phyloP scores from a whole-genome alignment of 2,888 invertebrate species.

The Anorthoa munda region DNA sequence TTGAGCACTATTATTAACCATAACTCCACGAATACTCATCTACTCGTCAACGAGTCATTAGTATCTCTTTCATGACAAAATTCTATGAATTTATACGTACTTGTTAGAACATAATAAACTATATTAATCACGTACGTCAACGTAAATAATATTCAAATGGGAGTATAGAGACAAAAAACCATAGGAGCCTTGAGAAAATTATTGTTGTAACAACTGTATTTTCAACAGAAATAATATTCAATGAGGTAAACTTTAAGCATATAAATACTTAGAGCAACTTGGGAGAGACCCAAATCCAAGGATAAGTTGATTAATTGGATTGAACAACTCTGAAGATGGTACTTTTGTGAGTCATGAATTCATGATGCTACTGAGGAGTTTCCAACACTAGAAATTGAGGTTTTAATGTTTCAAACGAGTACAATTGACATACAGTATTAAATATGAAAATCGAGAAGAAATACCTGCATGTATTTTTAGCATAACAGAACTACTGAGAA shows the following conservation, averaged over 20 bases:
- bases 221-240: not conserved
- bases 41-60: slow-evolving; percentile 31
- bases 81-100: slow-evolving; percentile 29
- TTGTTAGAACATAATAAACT: slow-evolving; percentile 10
- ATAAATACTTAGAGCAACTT: not conserved
- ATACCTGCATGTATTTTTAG: no score
- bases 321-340: not conserved
- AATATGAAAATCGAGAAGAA: no score
- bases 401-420: no score
- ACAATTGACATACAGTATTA: no score
- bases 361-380: not conserved
- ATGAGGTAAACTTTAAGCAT: slow-evolving; percentile 20
- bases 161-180: not conserved
- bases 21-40: slow-evolving; percentile 37
- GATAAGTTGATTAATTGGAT: not conserved
- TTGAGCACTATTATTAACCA: slow-evolving; percentile 15
- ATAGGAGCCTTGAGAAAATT: slow-evolving; percentile 17
- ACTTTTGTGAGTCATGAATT: not conserved
- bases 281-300: not conserved
- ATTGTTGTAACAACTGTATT: slow-evolving; percentile 11
- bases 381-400: no score
- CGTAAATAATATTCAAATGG: not conserved
- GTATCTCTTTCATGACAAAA: slow-evolving; percentile 46
- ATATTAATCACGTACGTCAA: not conserved
- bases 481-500: no score